These are phyloP conservation scores for Idris sp. DNA, from an alignment of 1,140 invertebrate species.

Conservation along the genomic window DNA sequence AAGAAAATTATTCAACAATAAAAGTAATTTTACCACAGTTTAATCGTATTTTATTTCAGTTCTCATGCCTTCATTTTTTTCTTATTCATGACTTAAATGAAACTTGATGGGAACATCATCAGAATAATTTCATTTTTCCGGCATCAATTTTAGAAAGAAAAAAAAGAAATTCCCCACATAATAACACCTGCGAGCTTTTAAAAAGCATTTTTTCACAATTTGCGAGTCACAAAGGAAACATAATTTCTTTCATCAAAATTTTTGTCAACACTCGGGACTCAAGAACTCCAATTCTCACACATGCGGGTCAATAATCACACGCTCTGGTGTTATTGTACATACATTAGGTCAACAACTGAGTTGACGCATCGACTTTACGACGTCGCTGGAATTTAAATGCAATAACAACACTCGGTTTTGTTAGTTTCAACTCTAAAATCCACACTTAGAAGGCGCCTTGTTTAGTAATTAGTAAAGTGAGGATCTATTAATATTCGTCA, in stretches of 20 bases:
- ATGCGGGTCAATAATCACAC: constrained; percentile 36
- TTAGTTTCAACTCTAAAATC: constrained; percentile 26
- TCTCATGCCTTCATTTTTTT: too few species aligned
- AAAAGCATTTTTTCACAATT: constrained; percentile 9
- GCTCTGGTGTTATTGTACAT: constrained; percentile 30
- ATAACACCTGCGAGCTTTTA: constrained; percentile 1
- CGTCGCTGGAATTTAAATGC: constrained; percentile 1
- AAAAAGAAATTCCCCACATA: neutral
- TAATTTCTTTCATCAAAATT: constrained; percentile 16
- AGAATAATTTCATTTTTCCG: too few species aligned
- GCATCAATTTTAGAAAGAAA: too few species aligned
- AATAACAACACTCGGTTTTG: constrained; percentile 23
- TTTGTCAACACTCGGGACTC: constrained; percentile 3
- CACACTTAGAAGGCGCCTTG: constrained; percentile 12
- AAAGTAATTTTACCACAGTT: too few species aligned
- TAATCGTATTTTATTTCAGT: too few species aligned
- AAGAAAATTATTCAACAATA: too few species aligned
- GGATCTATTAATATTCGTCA: constrained; percentile 28
- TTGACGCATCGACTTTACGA: neutral
- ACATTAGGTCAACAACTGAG: constrained; percentile 9
- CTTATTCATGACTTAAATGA: too few species aligned
- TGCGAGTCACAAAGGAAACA: constrained; percentile 5
- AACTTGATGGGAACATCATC: too few species aligned
- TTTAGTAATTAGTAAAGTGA: constrained; percentile 19
- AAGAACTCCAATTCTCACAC: constrained; percentile 24